A percentile compares a stretch with the other conserved stretches of the same genome.
phyloP scores from a whole-genome alignment of 2,113 vertebrate species.

The Stictonetta naevosa region DNA sequence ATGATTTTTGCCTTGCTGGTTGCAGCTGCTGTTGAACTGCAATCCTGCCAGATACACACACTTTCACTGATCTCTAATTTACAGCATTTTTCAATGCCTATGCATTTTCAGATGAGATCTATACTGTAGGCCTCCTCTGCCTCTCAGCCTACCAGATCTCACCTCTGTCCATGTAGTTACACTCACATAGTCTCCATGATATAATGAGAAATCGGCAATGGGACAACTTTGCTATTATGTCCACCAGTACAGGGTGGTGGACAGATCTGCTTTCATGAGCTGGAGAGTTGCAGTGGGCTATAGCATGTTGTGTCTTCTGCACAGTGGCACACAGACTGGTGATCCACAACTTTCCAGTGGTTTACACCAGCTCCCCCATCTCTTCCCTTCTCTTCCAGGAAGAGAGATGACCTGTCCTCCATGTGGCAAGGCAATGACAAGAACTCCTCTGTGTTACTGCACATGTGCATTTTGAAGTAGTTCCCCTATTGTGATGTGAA shows the following conservation, averaged over 20 bases:
- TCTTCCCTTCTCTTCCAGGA: not conserved
- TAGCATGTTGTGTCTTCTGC: not conserved
- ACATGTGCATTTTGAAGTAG: not conserved
- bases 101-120: not conserved
- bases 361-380: not conserved
- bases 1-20: not conserved
- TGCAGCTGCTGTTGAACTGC: not conserved
- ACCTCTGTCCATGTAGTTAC: not conserved
- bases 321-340: not conserved
- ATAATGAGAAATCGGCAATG: not conserved
- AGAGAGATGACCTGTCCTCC: not conserved
- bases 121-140: not conserved
- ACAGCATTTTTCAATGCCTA: not conserved
- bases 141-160: not conserved
- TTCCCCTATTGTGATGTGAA: not conserved
- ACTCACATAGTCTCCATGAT: fast-evolving
- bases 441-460: not conserved
- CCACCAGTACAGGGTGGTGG: not conserved
- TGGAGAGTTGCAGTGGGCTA: not conserved
- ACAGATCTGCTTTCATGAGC: not conserved
- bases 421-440: not conserved
- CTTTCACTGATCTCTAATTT: not conserved
- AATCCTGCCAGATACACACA: not conserved
- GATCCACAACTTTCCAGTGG: not conserved
- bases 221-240: not conserved